Evolutionary conservation across 2,113 vertebrate genomes (phyloP).

Genomic region (Cariama cristata): DNA sequence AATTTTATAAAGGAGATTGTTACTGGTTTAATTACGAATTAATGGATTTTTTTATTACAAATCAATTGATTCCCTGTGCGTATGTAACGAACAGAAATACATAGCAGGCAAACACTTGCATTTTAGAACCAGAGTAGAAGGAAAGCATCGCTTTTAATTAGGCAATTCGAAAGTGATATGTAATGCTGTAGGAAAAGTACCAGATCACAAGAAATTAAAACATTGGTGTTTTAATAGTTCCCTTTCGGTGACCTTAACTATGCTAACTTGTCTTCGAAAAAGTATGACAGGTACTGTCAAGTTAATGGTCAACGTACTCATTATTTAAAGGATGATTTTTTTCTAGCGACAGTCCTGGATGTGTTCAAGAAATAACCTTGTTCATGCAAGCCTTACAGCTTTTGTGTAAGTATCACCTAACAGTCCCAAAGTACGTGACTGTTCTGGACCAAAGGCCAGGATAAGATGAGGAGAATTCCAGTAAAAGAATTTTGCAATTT

Average conservation of each 20-base stretch:
- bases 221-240: slow-evolving; percentile 63
- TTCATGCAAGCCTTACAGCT: not conserved
- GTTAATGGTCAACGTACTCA: slow-evolving; percentile 31
- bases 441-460: not conserved
- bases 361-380: not conserved
- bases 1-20: not conserved
- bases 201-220: slow-evolving; percentile 61
- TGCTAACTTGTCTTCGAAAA: slow-evolving; percentile 52
- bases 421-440: not conserved
- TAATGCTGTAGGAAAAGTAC: slow-evolving; percentile 45
- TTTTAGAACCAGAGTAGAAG: not conserved
- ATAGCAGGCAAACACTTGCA: not conserved
- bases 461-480: not conserved
- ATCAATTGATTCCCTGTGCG: not conserved
- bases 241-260: slow-evolving; percentile 52
- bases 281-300: slow-evolving; percentile 12
- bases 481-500: not conserved
- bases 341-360: not conserved
- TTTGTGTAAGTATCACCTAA: not conserved
- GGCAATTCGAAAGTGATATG: not conserved
- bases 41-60: not conserved
- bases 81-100: not conserved
- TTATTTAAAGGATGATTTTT: slow-evolving; percentile 53
- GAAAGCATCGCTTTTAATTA: slow-evolving; percentile 58
- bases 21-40: slow-evolving; percentile 21